Evolutionary conservation across 2,888 invertebrate genomes (phyloP).

Genomic region (Lasioglossum leucozonium): DNA sequence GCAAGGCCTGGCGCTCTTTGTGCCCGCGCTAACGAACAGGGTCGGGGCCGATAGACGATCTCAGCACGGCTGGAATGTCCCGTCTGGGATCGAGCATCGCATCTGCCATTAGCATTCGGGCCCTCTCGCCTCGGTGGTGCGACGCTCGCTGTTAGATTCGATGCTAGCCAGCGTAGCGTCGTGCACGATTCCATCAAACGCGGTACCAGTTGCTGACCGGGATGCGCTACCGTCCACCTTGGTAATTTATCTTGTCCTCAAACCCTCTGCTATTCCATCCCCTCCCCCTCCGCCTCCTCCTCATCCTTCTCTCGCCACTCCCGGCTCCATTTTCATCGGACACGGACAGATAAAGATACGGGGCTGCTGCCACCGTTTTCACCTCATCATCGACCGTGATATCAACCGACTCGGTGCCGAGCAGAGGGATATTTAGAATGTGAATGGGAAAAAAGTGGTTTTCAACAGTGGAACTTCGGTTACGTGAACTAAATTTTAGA

Average conservation of each 20-base stretch:
- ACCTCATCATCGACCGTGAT: neutral
- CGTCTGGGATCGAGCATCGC: conserved; percentile 80
- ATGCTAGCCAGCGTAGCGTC: conserved; percentile 47
- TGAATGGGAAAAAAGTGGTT: too few species aligned
- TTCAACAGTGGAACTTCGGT: neutral
- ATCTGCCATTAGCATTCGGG: conserved; percentile 80
- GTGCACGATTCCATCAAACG: conserved; percentile 65
- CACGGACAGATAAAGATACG: conserved; percentile 1
- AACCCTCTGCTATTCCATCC: neutral
- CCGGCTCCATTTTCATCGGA: neutral
- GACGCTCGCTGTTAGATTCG: conserved; percentile 62
- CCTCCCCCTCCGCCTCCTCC: neutral
- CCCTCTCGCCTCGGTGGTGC: conserved; percentile 65
- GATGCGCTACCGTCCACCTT: conserved; percentile 69
- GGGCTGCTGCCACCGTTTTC: neutral
- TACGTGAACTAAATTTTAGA: too few species aligned
- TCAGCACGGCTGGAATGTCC: conserved; percentile 79
- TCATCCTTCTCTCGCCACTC: neutral
- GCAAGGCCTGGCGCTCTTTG: conserved; percentile 44
- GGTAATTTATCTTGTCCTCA: conserved; percentile 66
- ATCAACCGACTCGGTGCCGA: neutral
- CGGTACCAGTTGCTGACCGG: conserved; percentile 55
- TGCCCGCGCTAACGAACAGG: conserved; percentile 76
- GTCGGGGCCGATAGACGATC: conserved; percentile 78
- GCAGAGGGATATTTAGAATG: neutral